These are phyloP conservation scores for Crioceris asparagi DNA, from an alignment of 2,888 invertebrate genomes.

Conservation along the genomic window DNA sequence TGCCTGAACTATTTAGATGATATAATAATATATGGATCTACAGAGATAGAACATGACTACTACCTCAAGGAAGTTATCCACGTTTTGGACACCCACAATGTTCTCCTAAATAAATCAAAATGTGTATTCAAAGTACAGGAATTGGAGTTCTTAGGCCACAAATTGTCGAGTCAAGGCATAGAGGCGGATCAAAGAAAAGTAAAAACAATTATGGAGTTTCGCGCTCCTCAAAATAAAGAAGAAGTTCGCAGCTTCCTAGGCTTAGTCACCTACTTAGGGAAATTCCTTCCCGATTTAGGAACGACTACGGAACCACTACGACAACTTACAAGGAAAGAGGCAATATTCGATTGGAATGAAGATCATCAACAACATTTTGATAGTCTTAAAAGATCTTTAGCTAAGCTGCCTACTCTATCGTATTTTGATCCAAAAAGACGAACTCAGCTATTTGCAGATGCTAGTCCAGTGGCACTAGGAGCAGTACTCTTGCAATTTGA, in stretches of 20 bases:
- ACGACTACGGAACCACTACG: constrained; percentile 11
- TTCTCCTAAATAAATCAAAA: constrained; percentile 14
- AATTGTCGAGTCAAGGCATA: constrained; percentile 28
- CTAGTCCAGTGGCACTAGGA: constrained; percentile 24
- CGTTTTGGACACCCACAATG: constrained; percentile 10
- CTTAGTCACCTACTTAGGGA: constrained; percentile 15
- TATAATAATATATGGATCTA: constrained; percentile 23
- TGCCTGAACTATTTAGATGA: constrained; percentile 25
- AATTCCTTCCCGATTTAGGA: constrained; percentile 15
- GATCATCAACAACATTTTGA: constrained; percentile 14
- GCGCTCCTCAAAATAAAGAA: constrained; percentile 19
- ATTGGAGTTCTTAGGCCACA: constrained; percentile 12
- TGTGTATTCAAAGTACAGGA: constrained; percentile 12
- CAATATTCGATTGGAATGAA: constrained; percentile 12
- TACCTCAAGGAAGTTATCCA: constrained; percentile 9
- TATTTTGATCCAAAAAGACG: constrained; percentile 17
- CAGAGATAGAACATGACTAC: constrained; percentile 19
- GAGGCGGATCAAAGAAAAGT: constrained; percentile 16
- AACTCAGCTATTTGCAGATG: constrained; percentile 21
- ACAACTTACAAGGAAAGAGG: constrained; percentile 11
- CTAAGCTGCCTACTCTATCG: constrained; percentile 14
- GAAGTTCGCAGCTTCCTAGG: constrained; percentile 19
- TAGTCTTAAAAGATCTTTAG: constrained; percentile 11
- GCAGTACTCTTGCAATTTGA: constrained; percentile 23
- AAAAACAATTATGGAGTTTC: constrained; percentile 12